phyloP scores from a whole-genome alignment of 1,140 invertebrate genomes.

The Neodiprion pinetum region DNA sequence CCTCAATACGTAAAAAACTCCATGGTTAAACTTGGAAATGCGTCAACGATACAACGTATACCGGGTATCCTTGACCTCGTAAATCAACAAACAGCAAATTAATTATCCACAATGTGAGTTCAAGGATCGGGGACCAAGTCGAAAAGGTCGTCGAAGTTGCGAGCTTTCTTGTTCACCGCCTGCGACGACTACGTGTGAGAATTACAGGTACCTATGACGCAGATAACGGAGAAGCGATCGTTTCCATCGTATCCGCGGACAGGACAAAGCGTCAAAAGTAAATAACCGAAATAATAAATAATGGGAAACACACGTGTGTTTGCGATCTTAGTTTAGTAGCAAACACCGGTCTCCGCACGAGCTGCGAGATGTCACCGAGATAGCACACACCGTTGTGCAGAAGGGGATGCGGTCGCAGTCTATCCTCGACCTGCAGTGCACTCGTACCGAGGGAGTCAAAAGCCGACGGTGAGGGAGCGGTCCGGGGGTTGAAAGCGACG shows the following conservation, averaged over 20 bases:
- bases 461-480: neutral
- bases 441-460: neutral
- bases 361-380: conserved; percentile 18
- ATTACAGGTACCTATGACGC: too few species aligned
- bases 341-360: neutral
- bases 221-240: too few species aligned
- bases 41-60: too few species aligned
- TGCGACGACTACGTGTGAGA: too few species aligned
- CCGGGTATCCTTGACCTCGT: too few species aligned
- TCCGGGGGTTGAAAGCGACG: neutral
- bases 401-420: neutral
- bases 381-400: conserved; percentile 30
- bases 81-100: too few species aligned
- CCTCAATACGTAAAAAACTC: too few species aligned
- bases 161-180: too few species aligned
- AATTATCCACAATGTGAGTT: too few species aligned
- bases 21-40: too few species aligned
- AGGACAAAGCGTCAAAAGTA: neutral
- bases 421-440: neutral
- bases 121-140: too few species aligned
- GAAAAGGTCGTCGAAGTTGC: too few species aligned
- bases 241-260: neutral
- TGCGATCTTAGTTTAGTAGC: neutral
- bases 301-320: conserved; percentile 13
- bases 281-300: neutral